These are phyloP conservation scores for Antheraea assamensis DNA, from an alignment of 2,888 invertebrate species.

Conservation along the genomic window DNA sequence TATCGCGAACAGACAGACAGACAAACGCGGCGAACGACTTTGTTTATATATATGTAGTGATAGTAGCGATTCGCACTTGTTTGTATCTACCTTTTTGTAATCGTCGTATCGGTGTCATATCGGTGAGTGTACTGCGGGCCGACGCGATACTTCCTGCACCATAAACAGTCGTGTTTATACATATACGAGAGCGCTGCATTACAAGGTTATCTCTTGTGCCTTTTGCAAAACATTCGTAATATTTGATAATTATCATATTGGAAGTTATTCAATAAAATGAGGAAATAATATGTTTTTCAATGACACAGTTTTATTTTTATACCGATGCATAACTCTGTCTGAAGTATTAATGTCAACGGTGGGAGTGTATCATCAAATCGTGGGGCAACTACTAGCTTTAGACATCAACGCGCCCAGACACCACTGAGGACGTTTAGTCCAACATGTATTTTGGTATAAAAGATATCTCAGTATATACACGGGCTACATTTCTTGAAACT, in stretches of 20 bases:
- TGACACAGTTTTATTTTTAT: not conserved
- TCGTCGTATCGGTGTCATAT: not conserved
- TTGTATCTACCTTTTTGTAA: not conserved
- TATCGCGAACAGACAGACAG: too few relatives aligned
- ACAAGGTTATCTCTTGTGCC: slow-evolving; percentile 1
- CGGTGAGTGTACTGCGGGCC: not conserved
- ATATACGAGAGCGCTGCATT: slow-evolving; percentile 1
- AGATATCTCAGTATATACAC: not conserved
- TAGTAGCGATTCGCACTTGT: too few relatives aligned
- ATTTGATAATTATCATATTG: not conserved
- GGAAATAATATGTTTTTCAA: not conserved
- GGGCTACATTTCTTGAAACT: not conserved
- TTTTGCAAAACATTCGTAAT: not conserved
- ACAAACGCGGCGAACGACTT: too few relatives aligned
- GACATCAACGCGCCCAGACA: slow-evolving; percentile 39
- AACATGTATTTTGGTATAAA: not conserved
- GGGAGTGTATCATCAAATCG: not conserved
- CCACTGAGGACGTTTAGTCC: not conserved
- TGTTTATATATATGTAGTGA: too few relatives aligned
- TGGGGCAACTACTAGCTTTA: slow-evolving; percentile 27
- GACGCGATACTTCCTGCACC: slow-evolving; percentile 3
- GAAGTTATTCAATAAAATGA: slow-evolving; percentile 1
- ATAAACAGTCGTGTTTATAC: not conserved
- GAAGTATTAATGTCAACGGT: not conserved
- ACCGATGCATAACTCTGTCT: too few relatives aligned